Conservation (phyloP, 2,888 invertebrate species). For the Pammene aurita region DNA sequence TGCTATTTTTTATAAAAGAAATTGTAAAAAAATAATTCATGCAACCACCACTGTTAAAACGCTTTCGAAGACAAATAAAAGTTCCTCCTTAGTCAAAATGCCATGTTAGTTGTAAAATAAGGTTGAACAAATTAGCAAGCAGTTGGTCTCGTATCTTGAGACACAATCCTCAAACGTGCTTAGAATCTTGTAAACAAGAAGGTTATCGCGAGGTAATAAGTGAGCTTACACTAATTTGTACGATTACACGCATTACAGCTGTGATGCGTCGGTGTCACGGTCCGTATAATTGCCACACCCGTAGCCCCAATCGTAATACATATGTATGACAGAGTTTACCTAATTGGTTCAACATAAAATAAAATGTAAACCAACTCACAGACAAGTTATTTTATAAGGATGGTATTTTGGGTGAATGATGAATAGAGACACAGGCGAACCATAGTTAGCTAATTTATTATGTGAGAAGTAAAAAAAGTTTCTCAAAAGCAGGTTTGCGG, state of each 20-base stretch:
- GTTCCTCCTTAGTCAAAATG: background rate
- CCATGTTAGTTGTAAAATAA: background rate
- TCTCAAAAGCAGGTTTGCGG: too few species aligned
- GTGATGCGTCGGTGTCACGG: conserved; percentile 20
- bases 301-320: conserved; percentile 1
- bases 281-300: background rate
- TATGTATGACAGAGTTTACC: background rate
- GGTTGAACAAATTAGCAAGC: conserved; percentile 31
- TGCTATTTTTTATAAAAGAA: background rate
- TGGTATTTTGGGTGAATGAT: too few species aligned
- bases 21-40: background rate
- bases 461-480: too few species aligned
- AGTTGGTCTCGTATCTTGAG: conserved; percentile 1
- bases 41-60: background rate
- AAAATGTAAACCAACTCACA: too few species aligned
- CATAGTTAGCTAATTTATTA: too few species aligned
- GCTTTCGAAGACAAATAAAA: too few species aligned
- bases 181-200: conserved; percentile 20
- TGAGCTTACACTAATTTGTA: conserved; percentile 7
- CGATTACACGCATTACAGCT: background rate
- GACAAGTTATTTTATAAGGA: too few species aligned
- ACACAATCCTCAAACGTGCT: conserved; percentile 34
- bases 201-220: conserved; percentile 11
- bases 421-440: too few species aligned
- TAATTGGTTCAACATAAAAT: too few species aligned